These are phyloP conservation scores for Harpagoxenus sublaevis DNA, from an alignment of 2,888 invertebrate genomes.

Conservation along the genomic window DNA sequence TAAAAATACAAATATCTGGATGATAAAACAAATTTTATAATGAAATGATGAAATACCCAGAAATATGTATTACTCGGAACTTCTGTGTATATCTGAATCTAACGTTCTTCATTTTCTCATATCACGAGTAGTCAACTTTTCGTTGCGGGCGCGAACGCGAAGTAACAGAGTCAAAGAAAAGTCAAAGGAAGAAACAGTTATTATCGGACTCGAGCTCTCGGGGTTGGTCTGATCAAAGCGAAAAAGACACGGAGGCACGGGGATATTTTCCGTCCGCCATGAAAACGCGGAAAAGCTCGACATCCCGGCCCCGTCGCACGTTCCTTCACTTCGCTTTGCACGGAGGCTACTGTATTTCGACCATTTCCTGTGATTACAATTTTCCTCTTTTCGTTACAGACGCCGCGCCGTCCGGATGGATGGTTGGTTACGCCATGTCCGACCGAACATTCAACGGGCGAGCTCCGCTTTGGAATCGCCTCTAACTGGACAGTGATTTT, in stretches of 20 bases:
- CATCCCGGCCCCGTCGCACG: neutral
- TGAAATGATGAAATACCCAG: neutral
- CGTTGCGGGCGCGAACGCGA: neutral
- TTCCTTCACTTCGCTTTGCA: constrained; percentile 7
- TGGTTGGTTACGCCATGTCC: constrained; percentile 10
- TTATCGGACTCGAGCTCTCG: constrained; percentile 17
- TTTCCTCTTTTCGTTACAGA: constrained; percentile 38
- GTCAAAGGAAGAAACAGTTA: constrained; percentile 34
- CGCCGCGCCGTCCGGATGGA: neutral
- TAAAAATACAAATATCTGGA: neutral
- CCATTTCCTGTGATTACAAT: constrained; percentile 52
- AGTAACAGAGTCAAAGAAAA: constrained; percentile 21
- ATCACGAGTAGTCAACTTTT: constrained; percentile 8
- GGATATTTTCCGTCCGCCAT: constrained; percentile 31
- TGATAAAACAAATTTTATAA: neutral
- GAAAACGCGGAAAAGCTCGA: constrained; percentile 34
- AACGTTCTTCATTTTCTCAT: constrained; percentile 4
- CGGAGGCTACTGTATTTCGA: neutral
- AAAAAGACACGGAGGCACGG: neutral
- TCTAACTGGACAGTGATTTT: constrained; percentile 9
- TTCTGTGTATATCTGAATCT: neutral
- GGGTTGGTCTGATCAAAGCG: constrained; percentile 27
- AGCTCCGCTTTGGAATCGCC: constrained; percentile 20
- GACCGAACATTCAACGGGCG: neutral
- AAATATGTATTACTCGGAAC: neutral